Base-by-base conservation (phyloP, 1,140 invertebrate genomes). In the Saccostrea echinata region DNA sequence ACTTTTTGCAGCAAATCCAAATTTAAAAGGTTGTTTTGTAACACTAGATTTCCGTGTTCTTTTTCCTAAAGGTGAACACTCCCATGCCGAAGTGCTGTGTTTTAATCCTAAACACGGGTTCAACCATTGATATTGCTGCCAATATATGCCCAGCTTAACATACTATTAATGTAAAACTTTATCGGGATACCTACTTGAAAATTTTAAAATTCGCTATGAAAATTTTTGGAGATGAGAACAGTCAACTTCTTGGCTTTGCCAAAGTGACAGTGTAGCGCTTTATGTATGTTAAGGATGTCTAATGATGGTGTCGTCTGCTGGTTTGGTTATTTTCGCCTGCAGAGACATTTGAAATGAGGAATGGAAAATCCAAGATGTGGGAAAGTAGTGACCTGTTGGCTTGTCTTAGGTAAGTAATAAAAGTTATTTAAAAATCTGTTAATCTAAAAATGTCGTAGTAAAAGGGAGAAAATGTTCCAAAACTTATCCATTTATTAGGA, bases 1-100 rank as follows among this genome's bases (percentile, higher is more conserved):
- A 16, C 27, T 33, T 76, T 76, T 76, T 76, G 68, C 68, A 76
- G 68, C 68, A 33, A 76, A 76, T 76, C 68, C 68, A 76, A 76
- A 27, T 30, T 76, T 33, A 76, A 76, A 76, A 76, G 13, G 11
- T 30, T 76, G 13, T 76, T 30, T 27, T 30, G 13, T 6, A 27
- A 76, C 27, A 27, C 11, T 27, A 33, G 27, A 33, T 27, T 30
- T 76, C 68, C 68, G 68, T 76, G 27, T 76, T 27, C 24, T 76
- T 33, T 27, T 18, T 33, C 24, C 21, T 71, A 13, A 27, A 71
- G 64, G 24, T 33, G 24, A 76, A 33, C 68, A 33, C 68, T 76
- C 55, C 55, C 18, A 3, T 61, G 55, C 68, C 27, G 27, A 76
- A 76, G 33, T 33, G 68, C 27, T 30, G 24, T 16, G 68, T 30